Evolutionary conservation across 1,140 invertebrate genomes (phyloP), one percentile per base, ranked within the genome.

Genomic region (Meloidogyne exigua): DNA sequence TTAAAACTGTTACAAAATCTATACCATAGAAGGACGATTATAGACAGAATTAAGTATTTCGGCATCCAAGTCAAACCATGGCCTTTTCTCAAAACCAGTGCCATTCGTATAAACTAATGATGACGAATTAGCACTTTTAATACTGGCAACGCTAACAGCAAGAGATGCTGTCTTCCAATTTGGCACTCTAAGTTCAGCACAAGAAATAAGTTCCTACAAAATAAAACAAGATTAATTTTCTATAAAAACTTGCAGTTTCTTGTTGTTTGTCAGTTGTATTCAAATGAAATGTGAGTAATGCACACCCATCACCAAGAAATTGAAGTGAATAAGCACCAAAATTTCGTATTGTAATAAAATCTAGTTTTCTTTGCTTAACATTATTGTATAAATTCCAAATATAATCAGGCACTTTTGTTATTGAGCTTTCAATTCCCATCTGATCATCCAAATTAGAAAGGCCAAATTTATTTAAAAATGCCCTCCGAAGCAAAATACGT

Each of bases 371-470:
- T 73, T 64, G 36, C 68, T 70, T 76, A 72, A 18, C 69, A n/a
- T 79, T 63, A 10, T 80, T 81, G 63, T 82, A 82, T 28, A 82
- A 68, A 28, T 71, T 66, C 81, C 81, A 82, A 64, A 82, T 76
- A 42, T 82, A 82, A 44, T 75, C 66, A 28, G 81, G 81, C 28
- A 82, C 72, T 73, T 64, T 57, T 3, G 39, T 21, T 64, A 11
- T 63, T 65, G 62, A 26, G 15, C 7, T 28, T 49, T 12, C 18
- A 2, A 2, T 11, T 66, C 13, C 10, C 10, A 64, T 62, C 15
- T 28, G 25, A 57, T 1, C 57, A 28, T 67, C 68, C 44, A 79
- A 70, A 70, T 39, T 13, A 2, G 32, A 49, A 32, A 79, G 67
- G 3, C 63, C 57, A 26, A 79, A 68, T 71, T 70, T 76, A 42